Evolutionary conservation across 2,113 vertebrate genomes (phyloP), one percentile per base, ranked within the genome.

Genomic region (Pogona vitticeps): DNA sequence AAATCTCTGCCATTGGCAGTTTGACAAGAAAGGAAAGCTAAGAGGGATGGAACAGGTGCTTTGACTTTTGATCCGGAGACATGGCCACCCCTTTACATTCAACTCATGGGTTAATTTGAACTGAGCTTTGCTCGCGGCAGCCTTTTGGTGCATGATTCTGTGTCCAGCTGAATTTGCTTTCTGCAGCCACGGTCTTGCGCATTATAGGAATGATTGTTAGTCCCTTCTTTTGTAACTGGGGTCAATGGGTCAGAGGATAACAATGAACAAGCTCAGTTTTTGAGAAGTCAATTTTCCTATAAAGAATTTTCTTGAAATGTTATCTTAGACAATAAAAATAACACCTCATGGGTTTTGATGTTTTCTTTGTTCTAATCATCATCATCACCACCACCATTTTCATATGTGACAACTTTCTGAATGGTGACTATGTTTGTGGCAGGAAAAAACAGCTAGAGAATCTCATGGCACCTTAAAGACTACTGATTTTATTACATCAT

Each of bases 191-290:
- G 46, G 67, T 20, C 26, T 18, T 23, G 18, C 40, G 56, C 26
- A 40, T 28, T 36, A 73, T 40, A 17, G 15, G 12, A 36, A 31
- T 56, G 38, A 61, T 73, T 73, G 56, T 72, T 82, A 20, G 23
- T 56, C 42, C 87, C 71, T 91, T 80, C 20, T 83, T 90, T 84
- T 52, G 56, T 21, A 67, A 13, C 23, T 81, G 61, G 40, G 76
- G 79, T 73, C 82, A 85, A 31, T 0, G 0, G 58, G 88, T 58
- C 40, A 68, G 40, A 36, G 76, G 76, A 89, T 88, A 88, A 31
- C 15, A 70, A 6, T 81, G 0, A 0, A 15, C n/a, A 61, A n/a
- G 10, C 81, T 46, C 40, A 87, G 81, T 12, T 56, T n/a, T 67
- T 84, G 59, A 1, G n/a, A 90, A 71, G 59, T 38, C 58, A 70